Conservation (phyloP, 2,797 vertebrate genomes). For the Chrysocyon brachyurus region DNA sequence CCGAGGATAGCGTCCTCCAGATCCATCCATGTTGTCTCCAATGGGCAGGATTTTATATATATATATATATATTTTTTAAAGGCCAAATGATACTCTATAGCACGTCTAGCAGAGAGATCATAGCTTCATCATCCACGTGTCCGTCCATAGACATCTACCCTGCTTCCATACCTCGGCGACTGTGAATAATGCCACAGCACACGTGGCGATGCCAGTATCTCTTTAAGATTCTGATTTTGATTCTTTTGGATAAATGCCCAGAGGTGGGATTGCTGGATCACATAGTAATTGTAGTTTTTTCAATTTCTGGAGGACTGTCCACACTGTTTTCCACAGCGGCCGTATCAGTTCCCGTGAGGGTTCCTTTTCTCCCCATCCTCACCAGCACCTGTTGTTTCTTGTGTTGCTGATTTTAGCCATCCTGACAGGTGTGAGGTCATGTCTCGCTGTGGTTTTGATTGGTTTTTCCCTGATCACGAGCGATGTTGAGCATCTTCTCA, state of each 20-base stretch:
- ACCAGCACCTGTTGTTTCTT: background rate
- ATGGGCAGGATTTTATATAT: too few relatives aligned
- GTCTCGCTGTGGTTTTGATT: background rate
- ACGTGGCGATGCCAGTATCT: fast-evolving
- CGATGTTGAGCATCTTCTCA: background rate
- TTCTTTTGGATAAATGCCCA: background rate
- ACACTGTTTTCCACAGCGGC: background rate
- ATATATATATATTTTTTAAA: background rate
- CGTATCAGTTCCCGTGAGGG: fast-evolving
- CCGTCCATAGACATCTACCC: background rate
- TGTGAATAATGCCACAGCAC: too few relatives aligned
- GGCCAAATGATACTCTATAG: background rate
- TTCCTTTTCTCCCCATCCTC: background rate
- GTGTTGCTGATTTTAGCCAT: background rate
- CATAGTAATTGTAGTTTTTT: too few relatives aligned
- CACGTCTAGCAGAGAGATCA: background rate
- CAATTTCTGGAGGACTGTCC: background rate
- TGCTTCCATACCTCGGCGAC: background rate
- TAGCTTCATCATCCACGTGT: too few relatives aligned
- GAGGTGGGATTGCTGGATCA: background rate
- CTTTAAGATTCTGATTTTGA: background rate
- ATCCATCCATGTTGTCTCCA: too few relatives aligned
- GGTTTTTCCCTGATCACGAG: too few relatives aligned
- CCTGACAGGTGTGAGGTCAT: background rate
- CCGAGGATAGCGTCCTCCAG: fast-evolving